A percentile compares a stretch with the other conserved stretches of the same genome.
phyloP scores from a whole-genome alignment of 2,888 invertebrate species.

The Ennomos fuscantarius region DNA sequence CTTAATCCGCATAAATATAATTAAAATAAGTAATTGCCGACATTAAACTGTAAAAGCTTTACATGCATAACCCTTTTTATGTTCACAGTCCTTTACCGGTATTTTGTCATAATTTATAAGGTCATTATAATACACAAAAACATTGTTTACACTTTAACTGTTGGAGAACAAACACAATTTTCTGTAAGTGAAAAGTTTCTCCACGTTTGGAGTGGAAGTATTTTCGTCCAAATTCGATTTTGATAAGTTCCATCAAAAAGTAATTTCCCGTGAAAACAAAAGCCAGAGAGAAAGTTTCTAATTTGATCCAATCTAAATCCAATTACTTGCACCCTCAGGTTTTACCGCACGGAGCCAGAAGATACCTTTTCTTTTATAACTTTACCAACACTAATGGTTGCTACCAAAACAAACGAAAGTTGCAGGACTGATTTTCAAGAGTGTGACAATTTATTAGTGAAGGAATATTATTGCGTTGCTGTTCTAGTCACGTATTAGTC shows the following conservation, averaged over 20 bases:
- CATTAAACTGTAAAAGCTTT: conserved; percentile 61
- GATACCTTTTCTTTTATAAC: conserved; percentile 50
- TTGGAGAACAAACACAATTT: conserved; percentile 40
- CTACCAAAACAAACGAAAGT: not conserved
- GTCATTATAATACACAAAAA: conserved; percentile 42
- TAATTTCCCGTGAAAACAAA: conserved; percentile 76
- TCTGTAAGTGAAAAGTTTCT: conserved; percentile 39
- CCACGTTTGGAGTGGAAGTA: conserved; percentile 29
- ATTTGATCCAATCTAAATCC: conserved; percentile 81
- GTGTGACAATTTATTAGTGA: not conserved
- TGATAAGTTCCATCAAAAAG: conserved; percentile 79
- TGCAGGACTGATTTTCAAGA: conserved; percentile 2
- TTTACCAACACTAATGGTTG: conserved; percentile 27
- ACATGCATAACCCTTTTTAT: conserved; percentile 52
- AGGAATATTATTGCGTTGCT: not conserved
- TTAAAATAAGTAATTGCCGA: conserved; percentile 54
- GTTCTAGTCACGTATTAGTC: too few species aligned
- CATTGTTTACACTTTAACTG: conserved; percentile 38
- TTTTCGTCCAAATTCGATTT: conserved; percentile 65
- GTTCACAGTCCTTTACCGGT: conserved; percentile 48
- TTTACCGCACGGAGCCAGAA: conserved; percentile 53
- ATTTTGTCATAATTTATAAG: conserved; percentile 56
- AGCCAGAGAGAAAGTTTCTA: conserved; percentile 73
- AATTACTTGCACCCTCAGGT: conserved; percentile 72
- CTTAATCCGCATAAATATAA: conserved; percentile 48